A percentile compares a stretch with the other conserved stretches of the same genome.
Conservation (phyloP, 2,888 invertebrate genomes). For the Kuschelorhynchus macadamiae region DNA sequence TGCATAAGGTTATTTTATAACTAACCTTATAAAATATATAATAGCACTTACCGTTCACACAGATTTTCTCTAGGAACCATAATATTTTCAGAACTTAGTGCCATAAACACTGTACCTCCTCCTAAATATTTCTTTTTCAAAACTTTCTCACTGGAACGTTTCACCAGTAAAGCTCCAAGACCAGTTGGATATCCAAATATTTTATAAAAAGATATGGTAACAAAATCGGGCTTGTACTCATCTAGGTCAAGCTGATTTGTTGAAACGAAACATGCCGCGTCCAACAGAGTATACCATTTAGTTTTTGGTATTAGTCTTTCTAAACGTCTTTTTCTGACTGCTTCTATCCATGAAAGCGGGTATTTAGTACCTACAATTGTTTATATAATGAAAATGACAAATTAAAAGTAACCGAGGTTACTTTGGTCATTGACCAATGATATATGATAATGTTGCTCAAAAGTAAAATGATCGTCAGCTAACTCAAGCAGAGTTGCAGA, state of each 20-base stretch:
- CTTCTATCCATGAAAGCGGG: conserved; percentile 80
- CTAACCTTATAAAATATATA: no score
- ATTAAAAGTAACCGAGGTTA: no score
- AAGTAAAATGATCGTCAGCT: no score
- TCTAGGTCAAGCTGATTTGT: conserved; percentile 85
- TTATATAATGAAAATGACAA: no score
- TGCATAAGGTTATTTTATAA: no score
- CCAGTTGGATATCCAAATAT: conserved; percentile 98
- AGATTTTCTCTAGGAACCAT: conserved; percentile 79
- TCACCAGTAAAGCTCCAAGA: conserved; percentile 89
- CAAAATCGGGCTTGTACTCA: conserved; percentile 85
- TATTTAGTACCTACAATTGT: conserved; percentile 84
- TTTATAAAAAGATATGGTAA: conserved; percentile 95
- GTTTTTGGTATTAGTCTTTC: conserved; percentile 66
- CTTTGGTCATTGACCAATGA: no score
- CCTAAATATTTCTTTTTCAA: conserved; percentile 88
- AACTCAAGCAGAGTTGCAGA: no score
- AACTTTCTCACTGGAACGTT: conserved; percentile 74
- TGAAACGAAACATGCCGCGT: conserved; percentile 87
- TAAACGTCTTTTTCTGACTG: conserved; percentile 72
- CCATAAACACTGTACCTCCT: conserved; percentile 93
- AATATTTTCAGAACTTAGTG: conserved; percentile 79
- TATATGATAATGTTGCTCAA: no score
- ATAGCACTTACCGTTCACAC: conserved; percentile 80
- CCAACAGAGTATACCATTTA: conserved; percentile 83